Percentiles rank a stretch among this genome's conserved stretches.
These are phyloP conservation scores for Pampusana beccarii DNA, from an alignment of 2,113 vertebrate species.

Conservation along the genomic window DNA sequence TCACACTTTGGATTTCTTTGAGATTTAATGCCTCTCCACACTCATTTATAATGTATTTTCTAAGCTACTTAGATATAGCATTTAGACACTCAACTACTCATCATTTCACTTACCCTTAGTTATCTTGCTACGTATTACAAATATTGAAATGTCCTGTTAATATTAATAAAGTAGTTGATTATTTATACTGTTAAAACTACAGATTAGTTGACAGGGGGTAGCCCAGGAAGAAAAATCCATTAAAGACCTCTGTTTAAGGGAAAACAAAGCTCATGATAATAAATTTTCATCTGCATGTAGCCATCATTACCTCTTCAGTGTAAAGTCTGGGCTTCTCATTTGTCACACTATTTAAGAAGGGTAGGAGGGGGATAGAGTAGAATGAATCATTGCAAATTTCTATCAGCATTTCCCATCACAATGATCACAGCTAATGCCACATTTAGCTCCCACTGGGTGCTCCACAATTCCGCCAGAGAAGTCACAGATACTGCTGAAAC, in stretches of 20 bases:
- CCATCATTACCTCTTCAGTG: background rate
- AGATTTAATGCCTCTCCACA: conserved; percentile 26
- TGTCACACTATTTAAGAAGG: background rate
- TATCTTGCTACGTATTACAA: background rate
- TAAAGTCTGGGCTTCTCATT: background rate
- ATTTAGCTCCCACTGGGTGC: background rate
- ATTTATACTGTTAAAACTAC: background rate
- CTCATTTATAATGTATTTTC: conserved; percentile 17
- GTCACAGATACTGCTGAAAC: background rate
- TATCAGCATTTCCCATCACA: background rate
- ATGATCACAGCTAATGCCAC: background rate
- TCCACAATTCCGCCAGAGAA: background rate
- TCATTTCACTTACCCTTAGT: background rate
- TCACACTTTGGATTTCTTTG: conserved; percentile 42
- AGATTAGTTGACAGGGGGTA: background rate
- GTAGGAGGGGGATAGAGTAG: background rate
- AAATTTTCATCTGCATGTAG: background rate
- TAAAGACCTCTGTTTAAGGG: background rate
- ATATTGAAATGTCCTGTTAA: background rate
- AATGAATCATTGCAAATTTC: background rate
- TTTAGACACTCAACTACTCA: background rate
- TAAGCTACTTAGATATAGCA: background rate
- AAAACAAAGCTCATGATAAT: background rate
- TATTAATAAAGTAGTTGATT: background rate
- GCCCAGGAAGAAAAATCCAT: background rate